Conservation (phyloP, 2,888 invertebrate species). For the Vanessa cardui region DNA sequence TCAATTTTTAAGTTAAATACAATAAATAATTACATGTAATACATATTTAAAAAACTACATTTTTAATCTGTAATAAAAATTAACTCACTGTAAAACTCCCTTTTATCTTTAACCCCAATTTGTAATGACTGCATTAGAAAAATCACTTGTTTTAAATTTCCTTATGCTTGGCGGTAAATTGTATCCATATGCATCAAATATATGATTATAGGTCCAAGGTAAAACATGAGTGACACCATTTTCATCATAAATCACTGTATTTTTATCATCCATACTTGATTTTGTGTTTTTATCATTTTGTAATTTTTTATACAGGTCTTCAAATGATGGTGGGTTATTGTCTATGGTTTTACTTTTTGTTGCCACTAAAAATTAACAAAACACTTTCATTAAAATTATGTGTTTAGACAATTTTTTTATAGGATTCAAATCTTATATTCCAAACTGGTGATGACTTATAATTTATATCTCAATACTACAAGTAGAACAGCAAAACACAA, state of each 20-base stretch:
- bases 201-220: conserved; percentile 81
- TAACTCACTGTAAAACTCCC: conserved; percentile 1
- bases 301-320: conserved; percentile 64
- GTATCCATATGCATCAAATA: conserved; percentile 68
- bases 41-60: background rate
- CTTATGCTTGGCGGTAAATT: conserved; percentile 84
- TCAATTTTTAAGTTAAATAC: background rate
- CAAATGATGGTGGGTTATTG: conserved; percentile 54
- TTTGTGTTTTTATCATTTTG: conserved; percentile 54
- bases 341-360: conserved; percentile 47
- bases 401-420: no score
- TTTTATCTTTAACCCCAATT: conserved; percentile 79
- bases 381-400: no score
- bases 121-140: conserved; percentile 71
- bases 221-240: conserved; percentile 69
- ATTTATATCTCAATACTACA: no score
- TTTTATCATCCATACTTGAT: conserved; percentile 41
- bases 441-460: no score
- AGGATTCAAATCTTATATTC: no score
- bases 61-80: background rate
- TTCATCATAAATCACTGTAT: conserved; percentile 59
- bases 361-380: conserved; percentile 54
- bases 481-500: no score
- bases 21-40: conserved; percentile 13
- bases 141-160: conserved; percentile 80